phyloP scores from a whole-genome alignment of 2,113 vertebrate genomes.

The Zosterops hypoxanthus region DNA sequence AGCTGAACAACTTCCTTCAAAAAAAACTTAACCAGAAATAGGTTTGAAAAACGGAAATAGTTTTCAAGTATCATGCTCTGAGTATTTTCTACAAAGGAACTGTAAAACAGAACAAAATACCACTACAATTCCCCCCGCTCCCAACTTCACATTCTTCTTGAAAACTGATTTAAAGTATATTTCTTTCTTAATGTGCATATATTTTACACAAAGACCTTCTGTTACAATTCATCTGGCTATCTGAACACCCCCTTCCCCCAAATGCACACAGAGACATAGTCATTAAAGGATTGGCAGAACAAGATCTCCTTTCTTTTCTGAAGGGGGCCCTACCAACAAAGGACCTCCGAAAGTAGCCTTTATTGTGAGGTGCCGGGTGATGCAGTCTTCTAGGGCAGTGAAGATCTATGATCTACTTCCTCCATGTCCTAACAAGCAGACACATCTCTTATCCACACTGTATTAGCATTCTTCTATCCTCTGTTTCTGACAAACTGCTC shows the following conservation, averaged over 20 bases:
- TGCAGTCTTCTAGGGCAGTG: neutral
- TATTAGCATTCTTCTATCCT: neutral
- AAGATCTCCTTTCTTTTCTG: slow-evolving; percentile 54
- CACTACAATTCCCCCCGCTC: fast-evolving
- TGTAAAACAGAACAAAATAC: neutral
- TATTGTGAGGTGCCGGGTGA: neutral
- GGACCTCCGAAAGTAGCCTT: neutral
- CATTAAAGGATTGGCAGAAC: slow-evolving; percentile 55
- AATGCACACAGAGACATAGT: slow-evolving; percentile 11
- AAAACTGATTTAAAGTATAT: slow-evolving; percentile 3
- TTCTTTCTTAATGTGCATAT: neutral
- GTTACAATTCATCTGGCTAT: slow-evolving; percentile 46
- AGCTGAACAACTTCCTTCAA: neutral
- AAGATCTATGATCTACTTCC: neutral
- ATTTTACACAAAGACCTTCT: slow-evolving; percentile 59
- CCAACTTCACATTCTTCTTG: neutral
- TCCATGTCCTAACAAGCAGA: neutral
- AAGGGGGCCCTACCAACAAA: slow-evolving; percentile 5
- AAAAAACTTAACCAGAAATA: neutral
- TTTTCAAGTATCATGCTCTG: neutral
- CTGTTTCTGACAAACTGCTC: neutral
- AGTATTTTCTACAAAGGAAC: neutral
- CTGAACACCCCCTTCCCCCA: neutral
- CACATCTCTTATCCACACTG: neutral
- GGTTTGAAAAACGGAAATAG: neutral